Evolutionary conservation across 2,113 vertebrate species (phyloP).

Genomic region (Equus przewalskii): DNA sequence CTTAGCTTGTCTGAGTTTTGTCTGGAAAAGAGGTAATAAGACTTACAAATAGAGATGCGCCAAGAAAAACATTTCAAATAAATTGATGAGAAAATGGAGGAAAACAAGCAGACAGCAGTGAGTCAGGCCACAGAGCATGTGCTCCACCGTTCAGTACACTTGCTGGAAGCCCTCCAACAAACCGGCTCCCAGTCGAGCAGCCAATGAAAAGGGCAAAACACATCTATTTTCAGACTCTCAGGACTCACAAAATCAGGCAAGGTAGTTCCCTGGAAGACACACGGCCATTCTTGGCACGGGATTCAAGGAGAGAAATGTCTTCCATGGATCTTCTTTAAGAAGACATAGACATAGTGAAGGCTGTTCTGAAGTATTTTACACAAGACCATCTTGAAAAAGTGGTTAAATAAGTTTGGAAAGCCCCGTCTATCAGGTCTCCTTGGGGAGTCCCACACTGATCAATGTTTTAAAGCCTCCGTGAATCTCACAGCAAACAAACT

Average conservation of each 20-base stretch:
- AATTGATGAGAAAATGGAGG: neutral
- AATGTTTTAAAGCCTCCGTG: neutral
- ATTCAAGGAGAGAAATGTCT: neutral
- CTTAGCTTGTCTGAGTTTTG: neutral
- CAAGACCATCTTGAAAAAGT: neutral
- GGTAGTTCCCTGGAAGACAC: neutral
- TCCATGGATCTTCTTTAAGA: neutral
- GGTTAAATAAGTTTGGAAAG: neutral
- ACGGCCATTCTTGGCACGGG: neutral
- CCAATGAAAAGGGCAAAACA: neutral
- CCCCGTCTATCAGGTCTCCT: neutral
- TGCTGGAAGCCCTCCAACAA: neutral
- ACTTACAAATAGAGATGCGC: neutral
- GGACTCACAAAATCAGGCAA: neutral
- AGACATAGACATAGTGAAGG: neutral
- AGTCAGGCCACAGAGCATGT: neutral
- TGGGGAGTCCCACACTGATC: fast-evolving
- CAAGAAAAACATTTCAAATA: neutral
- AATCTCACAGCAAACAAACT: neutral
- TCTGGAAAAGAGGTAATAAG: neutral
- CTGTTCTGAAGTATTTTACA: neutral
- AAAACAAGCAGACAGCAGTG: neutral
- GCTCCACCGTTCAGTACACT: no score
- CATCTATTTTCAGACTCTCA: neutral
- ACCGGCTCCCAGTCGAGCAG: neutral